Evolutionary conservation across 1,140 invertebrate genomes (phyloP).

Genomic region (Augochlora pura): DNA sequence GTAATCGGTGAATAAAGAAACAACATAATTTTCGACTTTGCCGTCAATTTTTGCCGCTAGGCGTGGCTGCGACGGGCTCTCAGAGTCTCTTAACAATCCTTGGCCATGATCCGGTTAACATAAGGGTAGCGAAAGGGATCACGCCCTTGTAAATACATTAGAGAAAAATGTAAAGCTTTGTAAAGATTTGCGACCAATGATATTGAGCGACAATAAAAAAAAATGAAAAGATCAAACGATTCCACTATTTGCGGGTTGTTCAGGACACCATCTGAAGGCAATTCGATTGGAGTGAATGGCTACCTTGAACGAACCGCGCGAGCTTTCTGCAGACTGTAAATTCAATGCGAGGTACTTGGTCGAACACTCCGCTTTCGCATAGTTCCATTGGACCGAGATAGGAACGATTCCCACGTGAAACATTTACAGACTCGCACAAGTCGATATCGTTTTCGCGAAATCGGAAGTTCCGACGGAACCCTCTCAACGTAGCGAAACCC

Average conservation of each 20-base stretch:
- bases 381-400: constrained; percentile 27
- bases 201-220: background rate
- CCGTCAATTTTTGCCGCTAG: background rate
- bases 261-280: background rate
- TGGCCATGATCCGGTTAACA: too few relatives aligned
- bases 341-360: constrained; percentile 28
- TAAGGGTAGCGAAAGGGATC: too few relatives aligned
- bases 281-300: background rate
- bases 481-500: background rate
- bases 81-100: too few relatives aligned
- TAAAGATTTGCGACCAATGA: background rate
- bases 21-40: background rate
- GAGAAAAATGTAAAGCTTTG: background rate
- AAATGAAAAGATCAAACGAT: background rate
- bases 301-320: too few relatives aligned
- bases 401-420: constrained; percentile 26
- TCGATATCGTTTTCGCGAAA: background rate
- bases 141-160: background rate
- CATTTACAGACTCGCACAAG: background rate
- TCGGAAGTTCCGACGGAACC: background rate
- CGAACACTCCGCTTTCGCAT: constrained; percentile 2
- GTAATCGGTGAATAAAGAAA: background rate
- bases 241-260: background rate
- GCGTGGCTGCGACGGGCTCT: too few relatives aligned
- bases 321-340: background rate